These are phyloP conservation scores for Salvelinus alpinus DNA, from an alignment of 2,113 vertebrate species.

Conservation along the genomic window DNA sequence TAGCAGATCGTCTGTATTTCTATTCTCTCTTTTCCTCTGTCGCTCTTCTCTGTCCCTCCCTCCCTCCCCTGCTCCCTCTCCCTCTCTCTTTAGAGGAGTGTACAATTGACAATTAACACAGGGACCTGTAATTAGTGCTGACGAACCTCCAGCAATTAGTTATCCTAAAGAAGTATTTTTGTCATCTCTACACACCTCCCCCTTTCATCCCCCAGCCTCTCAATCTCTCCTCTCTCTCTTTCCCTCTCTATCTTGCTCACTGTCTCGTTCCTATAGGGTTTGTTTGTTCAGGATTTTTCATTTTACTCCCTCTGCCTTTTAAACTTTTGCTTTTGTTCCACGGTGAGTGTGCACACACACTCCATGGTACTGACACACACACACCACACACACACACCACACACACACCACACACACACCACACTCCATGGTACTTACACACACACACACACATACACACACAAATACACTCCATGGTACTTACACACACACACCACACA, in stretches of 20 bases:
- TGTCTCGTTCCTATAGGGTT: not conserved
- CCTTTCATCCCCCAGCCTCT: not conserved
- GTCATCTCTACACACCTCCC: constrained; percentile 56
- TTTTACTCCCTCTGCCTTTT: constrained; percentile 1
- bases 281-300: not conserved
- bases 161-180: constrained; percentile 64
- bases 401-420: constrained; percentile 61
- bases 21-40: not conserved
- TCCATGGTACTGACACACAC: not conserved
- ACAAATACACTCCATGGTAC: too few relatives aligned
- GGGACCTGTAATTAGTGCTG: constrained; percentile 74
- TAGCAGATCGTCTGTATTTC: not conserved
- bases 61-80: constrained; percentile 3
- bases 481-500: not conserved
- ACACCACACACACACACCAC: not conserved
- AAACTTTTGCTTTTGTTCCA: not conserved
- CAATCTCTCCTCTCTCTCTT: not conserved
- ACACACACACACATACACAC: too few relatives aligned
- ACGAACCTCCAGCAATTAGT: constrained; percentile 75
- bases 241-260: not conserved
- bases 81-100: constrained; percentile 45
- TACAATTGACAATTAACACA: constrained; percentile 74
- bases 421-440: not conserved
- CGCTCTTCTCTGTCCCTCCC: too few relatives aligned
- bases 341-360: not conserved